phyloP scores from a whole-genome alignment of 2,888 invertebrate species.

The Agonum fuliginosum region DNA sequence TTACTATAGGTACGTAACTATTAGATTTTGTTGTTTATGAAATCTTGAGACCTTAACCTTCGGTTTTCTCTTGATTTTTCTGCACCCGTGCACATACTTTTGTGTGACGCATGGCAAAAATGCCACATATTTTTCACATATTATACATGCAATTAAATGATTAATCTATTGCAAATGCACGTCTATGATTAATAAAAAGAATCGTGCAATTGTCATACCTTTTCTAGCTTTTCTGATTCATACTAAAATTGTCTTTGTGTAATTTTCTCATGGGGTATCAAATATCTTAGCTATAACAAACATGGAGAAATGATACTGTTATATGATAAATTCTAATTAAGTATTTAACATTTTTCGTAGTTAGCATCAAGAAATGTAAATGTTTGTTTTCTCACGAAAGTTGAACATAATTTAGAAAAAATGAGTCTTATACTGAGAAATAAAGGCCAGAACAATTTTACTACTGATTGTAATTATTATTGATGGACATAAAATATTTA shows the following conservation, averaged over 20 bases:
- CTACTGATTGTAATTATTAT: no score
- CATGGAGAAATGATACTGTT: constrained; percentile 13
- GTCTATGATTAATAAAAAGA: constrained; percentile 2
- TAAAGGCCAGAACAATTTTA: no score
- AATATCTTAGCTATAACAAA: constrained; percentile 20
- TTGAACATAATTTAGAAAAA: no score
- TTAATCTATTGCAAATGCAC: not conserved
- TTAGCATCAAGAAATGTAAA: constrained; percentile 20
- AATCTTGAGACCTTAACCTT: no score
- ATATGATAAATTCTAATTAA: constrained; percentile 39
- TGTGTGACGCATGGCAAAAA: no score
- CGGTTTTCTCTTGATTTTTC: no score
- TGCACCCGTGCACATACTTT: no score
- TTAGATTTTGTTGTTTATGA: not conserved
- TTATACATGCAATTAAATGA: no score
- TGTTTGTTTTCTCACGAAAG: constrained; percentile 2
- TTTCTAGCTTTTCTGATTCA: constrained; percentile 12
- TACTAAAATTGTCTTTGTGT: not conserved
- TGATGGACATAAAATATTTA: no score
- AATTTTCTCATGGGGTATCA: constrained; percentile 7
- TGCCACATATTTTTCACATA: no score
- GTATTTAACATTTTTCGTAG: constrained; percentile 29
- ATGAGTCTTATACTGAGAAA: no score
- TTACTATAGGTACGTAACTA: not conserved
- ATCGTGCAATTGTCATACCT: not conserved